These are phyloP conservation scores for Lepus timidus DNA, from an alignment of 2,113 vertebrate genomes.

Conservation along the genomic window DNA sequence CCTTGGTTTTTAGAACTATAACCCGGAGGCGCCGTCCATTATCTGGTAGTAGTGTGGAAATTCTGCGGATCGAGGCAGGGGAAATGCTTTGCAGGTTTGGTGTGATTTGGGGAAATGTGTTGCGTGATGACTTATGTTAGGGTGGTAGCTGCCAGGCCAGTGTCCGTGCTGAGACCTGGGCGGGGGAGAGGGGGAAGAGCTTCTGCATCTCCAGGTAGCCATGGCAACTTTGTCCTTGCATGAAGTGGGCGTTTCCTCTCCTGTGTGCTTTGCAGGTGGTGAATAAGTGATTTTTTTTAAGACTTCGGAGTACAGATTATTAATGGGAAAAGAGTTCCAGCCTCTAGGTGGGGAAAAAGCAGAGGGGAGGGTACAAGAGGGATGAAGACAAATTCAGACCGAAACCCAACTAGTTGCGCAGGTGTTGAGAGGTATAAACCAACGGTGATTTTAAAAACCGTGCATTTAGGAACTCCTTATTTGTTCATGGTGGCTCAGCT, in stretches of 20 bases:
- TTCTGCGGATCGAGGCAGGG: background rate
- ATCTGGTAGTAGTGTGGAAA: background rate
- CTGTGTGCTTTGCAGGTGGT: background rate
- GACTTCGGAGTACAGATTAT: background rate
- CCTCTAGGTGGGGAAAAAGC: background rate
- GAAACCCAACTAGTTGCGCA: background rate
- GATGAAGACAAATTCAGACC: background rate
- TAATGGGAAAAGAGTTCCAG: slow-evolving; percentile 11
- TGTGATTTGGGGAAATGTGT: background rate
- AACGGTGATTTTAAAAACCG: background rate
- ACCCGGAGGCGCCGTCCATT: background rate
- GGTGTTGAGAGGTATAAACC: background rate
- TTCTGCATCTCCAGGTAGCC: background rate
- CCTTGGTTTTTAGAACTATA: background rate
- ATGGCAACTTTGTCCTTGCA: background rate
- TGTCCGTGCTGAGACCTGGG: background rate
- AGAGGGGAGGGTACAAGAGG: background rate
- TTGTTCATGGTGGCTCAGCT: background rate
- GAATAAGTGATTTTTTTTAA: background rate
- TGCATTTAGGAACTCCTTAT: background rate
- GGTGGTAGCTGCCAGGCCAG: background rate
- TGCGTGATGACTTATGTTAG: background rate
- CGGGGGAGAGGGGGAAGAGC: too few relatives aligned
- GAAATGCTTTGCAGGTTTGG: background rate
- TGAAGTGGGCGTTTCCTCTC: background rate